These are phyloP conservation scores for Galerucella nymphaeae DNA, from an alignment of 2,888 invertebrate species.

Conservation along the genomic window DNA sequence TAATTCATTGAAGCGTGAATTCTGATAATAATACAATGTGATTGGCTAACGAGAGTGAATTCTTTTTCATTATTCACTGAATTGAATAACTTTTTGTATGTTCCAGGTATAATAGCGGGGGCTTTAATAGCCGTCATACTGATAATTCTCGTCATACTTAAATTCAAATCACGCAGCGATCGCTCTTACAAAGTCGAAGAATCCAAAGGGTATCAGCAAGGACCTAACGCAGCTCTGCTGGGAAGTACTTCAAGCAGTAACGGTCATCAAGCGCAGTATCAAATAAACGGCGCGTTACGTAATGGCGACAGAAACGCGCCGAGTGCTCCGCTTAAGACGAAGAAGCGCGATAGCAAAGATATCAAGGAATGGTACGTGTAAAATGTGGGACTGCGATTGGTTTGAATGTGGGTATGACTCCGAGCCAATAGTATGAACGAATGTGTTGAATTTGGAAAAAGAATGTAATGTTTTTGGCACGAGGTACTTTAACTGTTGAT, in stretches of 20 bases:
- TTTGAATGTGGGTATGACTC: slow-evolving; percentile 52
- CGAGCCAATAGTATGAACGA: slow-evolving; percentile 57
- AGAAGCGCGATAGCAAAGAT: slow-evolving; percentile 85
- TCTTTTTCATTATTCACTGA: not conserved
- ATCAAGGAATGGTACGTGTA: slow-evolving; percentile 98
- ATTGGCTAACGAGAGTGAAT: no score
- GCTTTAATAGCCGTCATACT: slow-evolving; percentile 91
- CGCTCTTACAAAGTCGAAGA: slow-evolving; percentile 95
- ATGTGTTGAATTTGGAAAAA: slow-evolving; percentile 14
- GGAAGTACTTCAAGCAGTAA: slow-evolving; percentile 69
- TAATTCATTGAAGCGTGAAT: no score
- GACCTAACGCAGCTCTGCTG: slow-evolving; percentile 81
- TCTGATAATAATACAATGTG: no score
- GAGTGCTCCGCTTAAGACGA: slow-evolving; percentile 60
- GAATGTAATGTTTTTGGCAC: slow-evolving; percentile 28
- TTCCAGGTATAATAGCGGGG: slow-evolving; percentile 82
- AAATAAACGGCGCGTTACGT: slow-evolving; percentile 67
- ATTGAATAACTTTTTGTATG: not conserved
- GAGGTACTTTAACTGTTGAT: slow-evolving; percentile 19
- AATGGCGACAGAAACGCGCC: slow-evolving; percentile 65
- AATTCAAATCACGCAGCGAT: slow-evolving; percentile 87
- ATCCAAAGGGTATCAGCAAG: slow-evolving; percentile 78
- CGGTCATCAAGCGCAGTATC: slow-evolving; percentile 66
- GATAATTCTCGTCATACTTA: slow-evolving; percentile 89
- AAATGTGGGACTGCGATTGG: slow-evolving; percentile 50